phyloP scores from a whole-genome alignment of 2,797 vertebrate species.

The Neopelma chrysocephalum region DNA sequence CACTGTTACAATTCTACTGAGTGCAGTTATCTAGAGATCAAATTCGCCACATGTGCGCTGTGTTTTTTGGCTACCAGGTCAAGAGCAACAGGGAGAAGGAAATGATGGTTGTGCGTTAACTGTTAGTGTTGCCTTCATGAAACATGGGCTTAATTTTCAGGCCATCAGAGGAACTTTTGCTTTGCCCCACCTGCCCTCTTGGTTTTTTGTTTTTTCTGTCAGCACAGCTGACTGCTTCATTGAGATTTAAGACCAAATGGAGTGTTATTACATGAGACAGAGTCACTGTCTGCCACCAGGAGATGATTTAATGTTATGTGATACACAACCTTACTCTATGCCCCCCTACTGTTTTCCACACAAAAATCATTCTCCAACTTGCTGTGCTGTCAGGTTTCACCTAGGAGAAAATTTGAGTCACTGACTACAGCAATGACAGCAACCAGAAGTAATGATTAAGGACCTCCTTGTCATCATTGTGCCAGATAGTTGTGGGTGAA shows the following conservation, averaged over 20 bases:
- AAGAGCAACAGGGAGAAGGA: slow-evolving; percentile 29
- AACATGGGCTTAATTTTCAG: slow-evolving; percentile 13
- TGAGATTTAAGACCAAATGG: slow-evolving; percentile 37
- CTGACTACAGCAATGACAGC: slow-evolving; percentile 40
- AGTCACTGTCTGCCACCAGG: slow-evolving; percentile 68
- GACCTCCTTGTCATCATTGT: not conserved
- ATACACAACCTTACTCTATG: slow-evolving; percentile 56
- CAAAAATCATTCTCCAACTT: slow-evolving; percentile 47
- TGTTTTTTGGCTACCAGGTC: slow-evolving; percentile 66
- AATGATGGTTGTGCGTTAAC: not conserved
- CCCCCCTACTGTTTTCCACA: slow-evolving; percentile 38
- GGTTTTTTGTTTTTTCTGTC: slow-evolving; percentile 17
- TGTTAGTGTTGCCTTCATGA: not conserved
- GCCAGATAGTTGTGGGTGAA: not conserved
- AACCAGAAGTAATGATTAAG: slow-evolving; percentile 61
- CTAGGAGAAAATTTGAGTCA: slow-evolving; percentile 51
- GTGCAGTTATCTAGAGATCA: slow-evolving; percentile 52
- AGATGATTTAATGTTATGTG: slow-evolving; percentile 69
- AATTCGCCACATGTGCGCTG: slow-evolving; percentile 41
- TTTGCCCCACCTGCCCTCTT: slow-evolving; percentile 30
- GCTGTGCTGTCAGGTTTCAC: slow-evolving; percentile 56
- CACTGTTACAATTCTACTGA: slow-evolving; percentile 49
- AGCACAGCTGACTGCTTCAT: slow-evolving; percentile 48
- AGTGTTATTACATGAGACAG: slow-evolving; percentile 62
- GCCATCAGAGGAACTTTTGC: not conserved